A percentile compares a stretch with the other conserved stretches of the same genome.
Conservation (phyloP, 2,888 invertebrate genomes). For the Harpalus rufipes region DNA sequence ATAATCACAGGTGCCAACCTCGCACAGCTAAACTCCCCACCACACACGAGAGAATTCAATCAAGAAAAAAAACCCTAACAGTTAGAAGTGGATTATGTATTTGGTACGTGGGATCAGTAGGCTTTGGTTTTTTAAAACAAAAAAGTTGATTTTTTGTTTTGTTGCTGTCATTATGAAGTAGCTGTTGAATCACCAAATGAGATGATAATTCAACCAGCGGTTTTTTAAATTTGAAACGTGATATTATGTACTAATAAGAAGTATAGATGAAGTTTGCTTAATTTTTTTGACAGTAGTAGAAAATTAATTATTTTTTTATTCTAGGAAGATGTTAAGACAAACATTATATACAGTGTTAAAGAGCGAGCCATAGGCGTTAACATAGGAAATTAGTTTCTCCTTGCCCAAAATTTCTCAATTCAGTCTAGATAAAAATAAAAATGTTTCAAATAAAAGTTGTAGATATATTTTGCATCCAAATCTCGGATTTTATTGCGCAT, state of each 20-base stretch:
- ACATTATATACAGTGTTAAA: too few relatives aligned
- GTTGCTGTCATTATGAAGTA: constrained; percentile 32
- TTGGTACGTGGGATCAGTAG: constrained; percentile 41
- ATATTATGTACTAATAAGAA: constrained; percentile 11
- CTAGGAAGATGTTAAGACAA: too few relatives aligned
- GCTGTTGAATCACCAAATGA: constrained; percentile 45
- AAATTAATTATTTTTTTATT: constrained; percentile 24
- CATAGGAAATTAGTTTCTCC: too few relatives aligned
- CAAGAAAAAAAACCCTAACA: constrained; percentile 33
- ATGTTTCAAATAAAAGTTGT: too few relatives aligned
- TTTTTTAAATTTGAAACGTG: constrained; percentile 35
- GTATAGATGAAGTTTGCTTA: not conserved
- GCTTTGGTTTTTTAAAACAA: constrained; percentile 23
- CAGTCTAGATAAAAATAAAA: too few relatives aligned
- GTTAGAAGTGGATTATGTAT: constrained; percentile 46
- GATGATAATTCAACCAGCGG: constrained; percentile 29
- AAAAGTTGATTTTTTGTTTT: constrained; percentile 8
- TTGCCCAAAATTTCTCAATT: too few relatives aligned
- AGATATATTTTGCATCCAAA: too few relatives aligned
- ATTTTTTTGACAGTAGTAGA: constrained; percentile 4
- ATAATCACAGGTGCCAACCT: constrained; percentile 51
- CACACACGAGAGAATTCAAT: constrained; percentile 13
- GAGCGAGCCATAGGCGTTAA: too few relatives aligned
- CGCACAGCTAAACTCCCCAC: constrained; percentile 20
- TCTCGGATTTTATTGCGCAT: too few relatives aligned